Evolutionary conservation across 1,140 invertebrate genomes (phyloP).

Genomic region (Agrypnia vestita): DNA sequence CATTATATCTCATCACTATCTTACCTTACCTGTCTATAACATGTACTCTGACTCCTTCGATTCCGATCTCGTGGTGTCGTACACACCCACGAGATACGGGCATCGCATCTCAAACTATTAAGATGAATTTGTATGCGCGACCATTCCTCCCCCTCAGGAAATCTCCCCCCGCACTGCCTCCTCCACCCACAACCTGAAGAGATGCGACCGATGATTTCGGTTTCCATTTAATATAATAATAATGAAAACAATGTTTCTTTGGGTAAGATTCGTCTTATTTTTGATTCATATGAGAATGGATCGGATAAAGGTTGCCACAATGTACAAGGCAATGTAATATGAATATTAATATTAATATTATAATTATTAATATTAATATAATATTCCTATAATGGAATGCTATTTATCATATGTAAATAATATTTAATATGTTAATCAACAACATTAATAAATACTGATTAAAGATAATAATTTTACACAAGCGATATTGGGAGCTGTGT

Average conservation of each 20-base stretch:
- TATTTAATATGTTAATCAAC: too few species aligned
- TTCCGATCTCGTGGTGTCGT: constrained; percentile 1
- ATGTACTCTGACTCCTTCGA: neutral
- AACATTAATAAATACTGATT: too few species aligned
- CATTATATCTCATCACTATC: too few species aligned
- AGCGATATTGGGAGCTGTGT: too few species aligned
- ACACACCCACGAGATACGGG: constrained; percentile 19
- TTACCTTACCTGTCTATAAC: too few species aligned
- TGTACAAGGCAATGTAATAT: too few species aligned
- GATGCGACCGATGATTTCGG: constrained; percentile 56
- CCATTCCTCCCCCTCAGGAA: constrained; percentile 41
- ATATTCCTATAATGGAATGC: too few species aligned
- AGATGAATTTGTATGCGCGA: constrained; percentile 60
- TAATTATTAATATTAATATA: too few species aligned
- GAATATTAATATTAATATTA: too few species aligned
- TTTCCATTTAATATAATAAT: constrained; percentile 61
- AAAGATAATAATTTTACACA: too few species aligned
- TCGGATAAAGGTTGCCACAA: constrained; percentile 25
- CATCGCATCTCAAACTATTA: constrained; percentile 50
- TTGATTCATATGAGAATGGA: constrained; percentile 49
- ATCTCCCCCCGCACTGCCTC: neutral
- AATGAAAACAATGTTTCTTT: constrained; percentile 61
- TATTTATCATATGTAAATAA: too few species aligned
- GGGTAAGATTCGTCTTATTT: constrained; percentile 57
- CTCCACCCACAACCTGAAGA: constrained; percentile 25